Percentiles rank a stretch among this genome's conserved stretches.
phyloP scores from a whole-genome alignment of 1,140 invertebrate genomes.

The Achatina immaculata region DNA sequence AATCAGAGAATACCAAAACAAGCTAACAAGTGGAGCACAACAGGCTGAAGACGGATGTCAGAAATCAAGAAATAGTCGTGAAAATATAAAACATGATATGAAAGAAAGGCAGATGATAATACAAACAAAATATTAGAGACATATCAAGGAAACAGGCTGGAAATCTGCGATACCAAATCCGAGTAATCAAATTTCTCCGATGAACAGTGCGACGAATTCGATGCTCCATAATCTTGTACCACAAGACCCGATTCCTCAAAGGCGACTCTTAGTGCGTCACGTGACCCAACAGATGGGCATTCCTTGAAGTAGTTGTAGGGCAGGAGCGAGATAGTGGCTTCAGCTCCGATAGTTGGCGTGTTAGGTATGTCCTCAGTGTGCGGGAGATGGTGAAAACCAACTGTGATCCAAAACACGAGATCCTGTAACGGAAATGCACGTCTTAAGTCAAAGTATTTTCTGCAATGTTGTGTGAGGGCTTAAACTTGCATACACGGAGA shows the following conservation, averaged over 20 bases:
- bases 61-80: too few species aligned
- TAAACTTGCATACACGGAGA: too few species aligned
- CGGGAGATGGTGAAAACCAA: conserved; percentile 61
- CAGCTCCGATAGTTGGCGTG: conserved; percentile 54
- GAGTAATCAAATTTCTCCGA: not conserved
- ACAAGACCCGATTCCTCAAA: not conserved
- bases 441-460: too few species aligned
- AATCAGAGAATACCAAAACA: too few species aligned
- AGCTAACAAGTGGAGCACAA: too few species aligned
- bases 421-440: conserved; percentile 56
- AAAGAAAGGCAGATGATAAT: too few species aligned
- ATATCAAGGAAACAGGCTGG: not conserved
- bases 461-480: not conserved
- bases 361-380: conserved; percentile 62
- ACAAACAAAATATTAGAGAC: too few species aligned
- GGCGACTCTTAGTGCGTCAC: conserved; percentile 72
- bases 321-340: conserved; percentile 52
- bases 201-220: not conserved
- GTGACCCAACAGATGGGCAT: conserved; percentile 54
- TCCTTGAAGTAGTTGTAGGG: conserved; percentile 64
- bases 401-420: conserved; percentile 61
- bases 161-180: not conserved
- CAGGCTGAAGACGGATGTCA: too few species aligned
- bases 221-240: not conserved
- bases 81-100: too few species aligned